Evolutionary conservation across 2,797 vertebrate species (phyloP), one percentile per base, ranked within the genome.

Genomic region (Pseudochaenichthys georgianus): DNA sequence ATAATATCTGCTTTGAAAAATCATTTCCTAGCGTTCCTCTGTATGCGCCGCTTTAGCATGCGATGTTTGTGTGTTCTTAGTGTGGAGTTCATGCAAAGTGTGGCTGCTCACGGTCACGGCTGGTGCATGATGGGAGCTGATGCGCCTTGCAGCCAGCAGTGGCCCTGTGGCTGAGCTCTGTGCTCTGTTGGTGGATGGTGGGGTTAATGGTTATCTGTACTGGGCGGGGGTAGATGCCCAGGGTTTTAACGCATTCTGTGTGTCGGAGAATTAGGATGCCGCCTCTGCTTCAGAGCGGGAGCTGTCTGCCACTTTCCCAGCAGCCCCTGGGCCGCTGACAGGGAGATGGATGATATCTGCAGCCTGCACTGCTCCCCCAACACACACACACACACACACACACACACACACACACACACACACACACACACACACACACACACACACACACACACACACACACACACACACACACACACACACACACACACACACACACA

Each of bases 261-360:
- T 80, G 79, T 71, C 5, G 58, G 72, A 74, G 84, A 93, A 96
- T 97, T 96, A 95, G 96, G 96, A 97, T 98, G 96, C 97, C 94
- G 95, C 93, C 95, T 95, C 95, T 92, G 94, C 96, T 95, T 95
- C 91, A 92, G 94, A 90, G 93, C 87, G 92, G 90, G 93, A 94
- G 93, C 91, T 94, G 96, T 96, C 96, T 97, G 96, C 95, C 94
- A 96, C 95, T 95, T 95, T 90, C 96, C 96, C 96, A 97, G 95
- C 95, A 97, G 96, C 93, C 94, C 94, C 90, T 91, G 94, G 94
- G 95, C 93, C 84, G 92, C 94, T 98, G 97, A 98, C 97, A 98
- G 95, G 89, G 96, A 98, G 97, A 99, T 97, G 96, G 97, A 99
- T 98, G 96, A 94, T 95, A 96, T 95, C 96, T 95, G 96, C 96